Conservation (phyloP, 2,888 invertebrate species). For the Heteropelma amictum region DNA sequence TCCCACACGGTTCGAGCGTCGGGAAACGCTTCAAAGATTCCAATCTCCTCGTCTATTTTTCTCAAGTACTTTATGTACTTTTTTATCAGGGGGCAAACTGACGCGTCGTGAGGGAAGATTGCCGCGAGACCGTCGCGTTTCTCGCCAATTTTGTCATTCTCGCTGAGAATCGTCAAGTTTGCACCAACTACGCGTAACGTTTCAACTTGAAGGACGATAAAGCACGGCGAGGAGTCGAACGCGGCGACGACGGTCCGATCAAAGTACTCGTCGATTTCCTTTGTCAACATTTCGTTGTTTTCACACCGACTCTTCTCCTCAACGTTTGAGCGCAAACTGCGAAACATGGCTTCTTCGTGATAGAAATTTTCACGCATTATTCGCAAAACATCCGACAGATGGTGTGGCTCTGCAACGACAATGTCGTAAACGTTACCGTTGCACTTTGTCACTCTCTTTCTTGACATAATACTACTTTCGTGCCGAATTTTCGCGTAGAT, state of each 20-base stretch:
- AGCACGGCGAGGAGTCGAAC: slow-evolving; percentile 57
- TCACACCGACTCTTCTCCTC: slow-evolving; percentile 42
- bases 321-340: slow-evolving; percentile 47
- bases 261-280: slow-evolving; percentile 61
- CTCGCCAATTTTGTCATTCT: slow-evolving; percentile 49
- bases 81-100: slow-evolving; percentile 38
- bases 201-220: slow-evolving; percentile 50
- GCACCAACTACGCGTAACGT: slow-evolving; percentile 56
- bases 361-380: slow-evolving; percentile 61
- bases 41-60: slow-evolving; percentile 52
- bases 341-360: slow-evolving; percentile 63
- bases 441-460: background rate
- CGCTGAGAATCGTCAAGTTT: slow-evolving; percentile 57
- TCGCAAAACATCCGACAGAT: slow-evolving; percentile 50
- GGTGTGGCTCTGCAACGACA: slow-evolving; percentile 36
- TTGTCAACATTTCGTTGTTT: too few species aligned
- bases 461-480: background rate
- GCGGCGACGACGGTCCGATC: slow-evolving; percentile 52
- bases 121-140: background rate
- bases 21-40: slow-evolving; percentile 54
- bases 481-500: too few species aligned
- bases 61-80: slow-evolving; percentile 60
- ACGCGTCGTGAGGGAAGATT: slow-evolving; percentile 7
- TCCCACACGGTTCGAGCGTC: slow-evolving; percentile 54
- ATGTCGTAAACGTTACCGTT: slow-evolving; percentile 31